phyloP scores from a whole-genome alignment of 2,113 vertebrate species.

The Phrynosoma platyrhinos region DNA sequence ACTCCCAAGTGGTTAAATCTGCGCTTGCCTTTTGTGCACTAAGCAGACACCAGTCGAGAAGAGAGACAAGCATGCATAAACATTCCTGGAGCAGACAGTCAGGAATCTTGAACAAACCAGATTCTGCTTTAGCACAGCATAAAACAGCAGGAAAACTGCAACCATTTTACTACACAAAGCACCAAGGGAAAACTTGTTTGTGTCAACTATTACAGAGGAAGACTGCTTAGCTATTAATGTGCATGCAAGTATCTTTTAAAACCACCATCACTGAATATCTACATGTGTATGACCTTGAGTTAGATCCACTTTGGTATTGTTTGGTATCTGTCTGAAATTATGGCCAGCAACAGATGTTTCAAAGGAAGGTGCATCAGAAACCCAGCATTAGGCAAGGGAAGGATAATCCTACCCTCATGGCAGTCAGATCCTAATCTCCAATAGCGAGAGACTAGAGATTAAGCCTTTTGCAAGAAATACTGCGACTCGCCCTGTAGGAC shows the following conservation, averaged over 20 bases:
- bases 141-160: not conserved
- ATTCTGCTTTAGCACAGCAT: not conserved
- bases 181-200: constrained; percentile 14
- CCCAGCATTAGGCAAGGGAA: not conserved
- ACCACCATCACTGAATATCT: not conserved
- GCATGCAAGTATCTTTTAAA: not conserved
- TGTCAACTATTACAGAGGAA: not conserved
- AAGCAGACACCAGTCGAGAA: not conserved
- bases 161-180: not conserved
- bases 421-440: constrained; percentile 21
- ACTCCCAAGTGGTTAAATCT: not conserved
- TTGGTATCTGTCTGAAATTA: not conserved
- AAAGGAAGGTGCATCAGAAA: not conserved
- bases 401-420: constrained; percentile 17
- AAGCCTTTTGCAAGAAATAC: not conserved
- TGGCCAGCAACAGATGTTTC: constrained; percentile 19
- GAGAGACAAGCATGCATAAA: not conserved
- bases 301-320: not conserved
- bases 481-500: not conserved
- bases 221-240: not conserved
- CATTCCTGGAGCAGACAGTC: not conserved
- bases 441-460: not conserved
- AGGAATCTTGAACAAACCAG: not conserved
- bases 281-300: not conserved
- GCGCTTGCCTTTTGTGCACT: not conserved